A percentile compares a stretch with the other conserved stretches of the same genome.
phyloP scores from a whole-genome alignment of 2,797 vertebrate species.

The Molossus molossus region DNA sequence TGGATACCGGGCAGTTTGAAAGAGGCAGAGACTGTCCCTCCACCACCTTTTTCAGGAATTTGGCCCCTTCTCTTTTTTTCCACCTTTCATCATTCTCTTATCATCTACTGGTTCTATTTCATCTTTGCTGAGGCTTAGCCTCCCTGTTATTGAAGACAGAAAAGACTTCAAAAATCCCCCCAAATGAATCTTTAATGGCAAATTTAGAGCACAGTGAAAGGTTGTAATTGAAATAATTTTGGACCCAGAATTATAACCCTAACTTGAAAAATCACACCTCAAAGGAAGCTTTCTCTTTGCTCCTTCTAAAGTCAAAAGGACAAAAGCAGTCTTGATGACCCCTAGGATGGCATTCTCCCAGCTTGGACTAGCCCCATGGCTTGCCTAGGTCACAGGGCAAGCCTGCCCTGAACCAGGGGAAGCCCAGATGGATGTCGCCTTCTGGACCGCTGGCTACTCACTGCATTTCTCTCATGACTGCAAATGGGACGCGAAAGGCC shows the following conservation, averaged over 20 bases:
- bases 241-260: not conserved
- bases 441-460: not conserved
- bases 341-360: fast-evolving
- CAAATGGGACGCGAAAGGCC: not conserved
- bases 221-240: conserved; percentile 13
- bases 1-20: not conserved
- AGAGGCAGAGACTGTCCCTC: not conserved
- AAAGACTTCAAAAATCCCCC: conserved; percentile 41
- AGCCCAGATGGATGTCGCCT: not conserved
- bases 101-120: not conserved
- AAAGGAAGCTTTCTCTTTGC: conserved; percentile 37
- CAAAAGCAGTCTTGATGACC: not conserved
- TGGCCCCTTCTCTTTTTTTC: not conserved
- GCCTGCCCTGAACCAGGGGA: not conserved
- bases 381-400: not conserved
- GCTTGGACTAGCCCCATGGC: fast-evolving
- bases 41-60: not conserved
- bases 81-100: not conserved
- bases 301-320: conserved; percentile 45
- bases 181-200: not conserved
- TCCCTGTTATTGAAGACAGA: conserved; percentile 30
- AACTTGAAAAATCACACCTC: conserved; percentile 6
- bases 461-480: not conserved
- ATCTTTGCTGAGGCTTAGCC: not conserved
- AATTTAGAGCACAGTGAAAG: not conserved